Evolutionary conservation across 2,888 invertebrate genomes (phyloP).

Genomic region (Agonopterix subpropinquella): DNA sequence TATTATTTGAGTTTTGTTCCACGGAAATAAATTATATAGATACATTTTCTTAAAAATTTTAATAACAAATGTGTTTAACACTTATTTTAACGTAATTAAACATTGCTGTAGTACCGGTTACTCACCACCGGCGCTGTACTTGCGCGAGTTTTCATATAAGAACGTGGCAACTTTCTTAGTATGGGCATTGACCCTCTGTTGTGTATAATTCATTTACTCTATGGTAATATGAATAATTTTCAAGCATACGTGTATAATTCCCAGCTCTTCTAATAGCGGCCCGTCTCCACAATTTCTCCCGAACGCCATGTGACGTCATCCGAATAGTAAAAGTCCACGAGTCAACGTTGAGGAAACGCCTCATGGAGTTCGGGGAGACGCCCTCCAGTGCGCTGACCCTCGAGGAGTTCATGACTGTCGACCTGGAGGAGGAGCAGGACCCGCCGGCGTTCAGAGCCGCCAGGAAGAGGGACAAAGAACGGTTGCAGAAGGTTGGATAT

Average conservation of each 20-base stretch:
- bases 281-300: constrained; percentile 92
- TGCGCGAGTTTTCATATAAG: no score
- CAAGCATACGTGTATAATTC: constrained; percentile 12
- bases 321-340: constrained; percentile 97
- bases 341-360: constrained; percentile 90
- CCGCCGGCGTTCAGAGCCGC: constrained; percentile 96
- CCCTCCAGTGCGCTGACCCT: constrained; percentile 95
- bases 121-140: no score
- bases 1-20: no score
- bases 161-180: no score
- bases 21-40: no score
- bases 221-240: no score
- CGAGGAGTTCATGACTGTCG: constrained; percentile 98
- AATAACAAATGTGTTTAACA: no score
- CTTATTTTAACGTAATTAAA: no score
- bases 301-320: constrained; percentile 91
- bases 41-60: no score
- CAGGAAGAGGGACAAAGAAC: constrained; percentile 89
- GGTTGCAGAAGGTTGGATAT: constrained; percentile 81
- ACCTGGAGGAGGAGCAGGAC: constrained; percentile 96
- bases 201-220: no score
- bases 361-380: constrained; percentile 97
- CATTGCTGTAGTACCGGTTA: no score
- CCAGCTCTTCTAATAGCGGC: constrained; percentile 95
- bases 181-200: no score